Conservation (phyloP, 1,140 invertebrate species). For the Drosophila funebris region DNA sequence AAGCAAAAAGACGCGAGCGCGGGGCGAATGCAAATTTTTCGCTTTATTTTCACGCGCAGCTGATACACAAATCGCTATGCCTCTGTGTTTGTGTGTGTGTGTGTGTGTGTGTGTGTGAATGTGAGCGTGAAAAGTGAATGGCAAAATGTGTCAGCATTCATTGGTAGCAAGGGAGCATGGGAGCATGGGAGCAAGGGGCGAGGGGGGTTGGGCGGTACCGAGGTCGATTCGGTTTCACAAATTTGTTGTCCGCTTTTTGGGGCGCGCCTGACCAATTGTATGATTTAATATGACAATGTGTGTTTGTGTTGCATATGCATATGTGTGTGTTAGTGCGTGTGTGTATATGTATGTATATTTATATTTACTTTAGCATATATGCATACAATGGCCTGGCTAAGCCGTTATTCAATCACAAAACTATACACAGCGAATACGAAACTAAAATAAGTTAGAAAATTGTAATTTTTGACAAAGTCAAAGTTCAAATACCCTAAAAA, state of each 20-base stretch:
- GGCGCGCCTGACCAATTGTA: constrained; percentile 66
- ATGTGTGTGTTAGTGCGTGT: constrained; percentile 2
- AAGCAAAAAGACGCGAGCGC: neutral
- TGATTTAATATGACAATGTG: constrained; percentile 73
- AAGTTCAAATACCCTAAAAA: constrained; percentile 22
- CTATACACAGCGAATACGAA: constrained; percentile 48
- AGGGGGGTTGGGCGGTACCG: neutral
- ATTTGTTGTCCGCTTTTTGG: constrained; percentile 50
- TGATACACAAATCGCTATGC: constrained; percentile 55
- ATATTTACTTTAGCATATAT: constrained; percentile 29
- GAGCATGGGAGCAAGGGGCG: neutral
- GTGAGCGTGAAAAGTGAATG: constrained; percentile 75
- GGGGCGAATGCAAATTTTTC: constrained; percentile 61
- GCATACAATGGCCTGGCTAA: constrained; percentile 54
- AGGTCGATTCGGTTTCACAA: constrained; percentile 35
- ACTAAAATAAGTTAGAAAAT: constrained; percentile 19
- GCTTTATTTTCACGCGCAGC: constrained; percentile 76
- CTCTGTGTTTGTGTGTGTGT: constrained; percentile 10
- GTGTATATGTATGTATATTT: constrained; percentile 25
- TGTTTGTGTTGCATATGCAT: neutral
- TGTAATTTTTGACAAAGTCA: neutral
- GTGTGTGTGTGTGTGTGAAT: constrained; percentile 40
- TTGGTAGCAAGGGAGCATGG: neutral
- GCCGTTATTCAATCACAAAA: constrained; percentile 69
- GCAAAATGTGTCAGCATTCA: constrained; percentile 65